Evolutionary conservation across 1,140 invertebrate species (phyloP), one percentile per base, ranked within the genome.

Genomic region (Lucilia sericata): DNA sequence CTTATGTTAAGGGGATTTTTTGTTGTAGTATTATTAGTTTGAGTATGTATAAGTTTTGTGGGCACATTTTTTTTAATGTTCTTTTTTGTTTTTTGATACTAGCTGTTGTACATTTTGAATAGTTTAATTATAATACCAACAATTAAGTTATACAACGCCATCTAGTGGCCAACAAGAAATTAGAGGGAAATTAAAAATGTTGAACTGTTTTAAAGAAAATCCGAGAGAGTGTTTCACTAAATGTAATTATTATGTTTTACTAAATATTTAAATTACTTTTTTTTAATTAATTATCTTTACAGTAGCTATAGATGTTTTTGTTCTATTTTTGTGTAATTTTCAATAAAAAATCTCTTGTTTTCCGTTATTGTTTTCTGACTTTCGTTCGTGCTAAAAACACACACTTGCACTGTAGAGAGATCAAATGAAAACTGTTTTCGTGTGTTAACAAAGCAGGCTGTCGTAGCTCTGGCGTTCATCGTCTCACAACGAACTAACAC

Each of bases 401-500:
- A 84, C 83, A 81, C 83, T 78, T 81, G 76, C 47, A 81, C 83
- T 78, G 60, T 47, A 74, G 76, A 65, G 80, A 84, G 83, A 81
- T 81, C 83, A 82, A 84, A 84, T 65, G 83, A 84, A 81, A 84
- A 84, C 83, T 84, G 83, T 81, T 81, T 51, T 81, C 60, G 81
- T 82, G 30, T 82, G 21, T 55, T 82, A 65, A 34, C 60, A 60
- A 36, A 82, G 81, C 81, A 82, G 81, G 81, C 81, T 55, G 60
- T 25, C 19, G 60, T 60, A 70, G 81, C 76, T 49, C 19, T 51
- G 3, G 25, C 25, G 25, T 30, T 21, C 42, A 25, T 19, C 75
- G 47, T 17, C 36, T 36, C 47, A 47, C 42, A 49, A 36, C 19
- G 14, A 7, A 82, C 47, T 36, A 47, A 36, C 55, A 82, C 55